These are phyloP conservation scores for Stichodactyla mertensii DNA, from an alignment of 64 coral and sea anemone species.

Conservation along the genomic window DNA sequence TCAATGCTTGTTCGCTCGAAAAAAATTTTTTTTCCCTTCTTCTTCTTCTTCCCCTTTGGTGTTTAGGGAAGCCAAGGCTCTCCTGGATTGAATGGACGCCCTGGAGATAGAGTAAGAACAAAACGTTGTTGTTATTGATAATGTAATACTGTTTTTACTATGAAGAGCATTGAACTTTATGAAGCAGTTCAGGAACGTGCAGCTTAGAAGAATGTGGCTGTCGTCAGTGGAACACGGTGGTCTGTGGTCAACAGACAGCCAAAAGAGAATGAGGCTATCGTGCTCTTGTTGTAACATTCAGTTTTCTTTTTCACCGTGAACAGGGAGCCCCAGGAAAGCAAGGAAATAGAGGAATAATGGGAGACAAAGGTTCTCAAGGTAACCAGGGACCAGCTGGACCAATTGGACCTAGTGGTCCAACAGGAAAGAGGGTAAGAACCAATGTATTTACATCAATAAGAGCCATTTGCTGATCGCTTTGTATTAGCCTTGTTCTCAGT, in stretches of 20 bases:
- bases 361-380: constrained; percentile 6
- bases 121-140: background rate
- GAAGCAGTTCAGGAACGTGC: too few species aligned
- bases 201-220: too few species aligned
- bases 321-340: constrained; percentile 28
- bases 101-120: constrained; percentile 40
- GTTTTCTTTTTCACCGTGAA: background rate
- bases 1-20: too few species aligned
- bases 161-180: too few species aligned
- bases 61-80: constrained; percentile 37
- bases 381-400: background rate
- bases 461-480: too few species aligned
- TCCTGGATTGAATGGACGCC: constrained; percentile 28
- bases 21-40: too few species aligned
- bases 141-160: background rate
- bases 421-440: constrained; percentile 25
- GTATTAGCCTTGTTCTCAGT: too few species aligned
- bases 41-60: background rate
- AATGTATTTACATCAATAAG: too few species aligned
- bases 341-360: constrained; percentile 14
- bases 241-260: too few species aligned
- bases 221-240: too few species aligned
- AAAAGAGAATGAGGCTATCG: too few species aligned
- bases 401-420: constrained; percentile 1
- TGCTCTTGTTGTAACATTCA: too few species aligned